phyloP scores from a whole-genome alignment of 1,140 invertebrate species.

The Trachymyrmex septentrionalis region DNA sequence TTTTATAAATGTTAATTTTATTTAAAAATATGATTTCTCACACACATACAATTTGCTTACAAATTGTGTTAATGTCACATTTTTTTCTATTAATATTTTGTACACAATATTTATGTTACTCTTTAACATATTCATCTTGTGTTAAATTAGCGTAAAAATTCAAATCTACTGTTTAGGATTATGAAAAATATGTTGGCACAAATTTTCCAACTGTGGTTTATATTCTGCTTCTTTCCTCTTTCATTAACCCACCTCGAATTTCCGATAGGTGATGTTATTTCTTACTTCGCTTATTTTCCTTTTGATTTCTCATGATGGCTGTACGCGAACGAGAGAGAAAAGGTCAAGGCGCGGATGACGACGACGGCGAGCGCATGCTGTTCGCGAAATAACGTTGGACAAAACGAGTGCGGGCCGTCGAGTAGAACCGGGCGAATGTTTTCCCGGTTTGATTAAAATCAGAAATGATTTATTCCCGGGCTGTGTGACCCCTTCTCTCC shows the following conservation, averaged over 20 bases:
- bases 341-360: slow-evolving; percentile 20
- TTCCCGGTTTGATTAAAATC: slow-evolving; percentile 74
- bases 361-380: slow-evolving; percentile 54
- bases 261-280: not conserved
- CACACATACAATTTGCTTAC: no score
- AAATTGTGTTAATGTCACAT: no score
- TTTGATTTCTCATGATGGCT: not conserved
- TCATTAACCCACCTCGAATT: slow-evolving; percentile 3
- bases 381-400: slow-evolving; percentile 50
- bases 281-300: slow-evolving; percentile 4
- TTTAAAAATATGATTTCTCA: no score
- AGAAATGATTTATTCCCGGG: slow-evolving; percentile 73
- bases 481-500: slow-evolving; percentile 15
- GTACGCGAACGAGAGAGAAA: not conserved
- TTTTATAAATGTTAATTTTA: no score
- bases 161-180: no score
- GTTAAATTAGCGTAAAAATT: no score
- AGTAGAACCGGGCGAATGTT: slow-evolving; percentile 52
- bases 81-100: no score
- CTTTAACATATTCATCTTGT: no score
- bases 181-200: no score
- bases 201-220: no score
- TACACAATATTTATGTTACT: no score
- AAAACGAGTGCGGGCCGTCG: slow-evolving; percentile 33
- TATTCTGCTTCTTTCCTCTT: slow-evolving; percentile 7